Evolutionary conservation across 2,113 vertebrate genomes (phyloP), one percentile per base, ranked within the genome.

Genomic region (Anguilla japonica): DNA sequence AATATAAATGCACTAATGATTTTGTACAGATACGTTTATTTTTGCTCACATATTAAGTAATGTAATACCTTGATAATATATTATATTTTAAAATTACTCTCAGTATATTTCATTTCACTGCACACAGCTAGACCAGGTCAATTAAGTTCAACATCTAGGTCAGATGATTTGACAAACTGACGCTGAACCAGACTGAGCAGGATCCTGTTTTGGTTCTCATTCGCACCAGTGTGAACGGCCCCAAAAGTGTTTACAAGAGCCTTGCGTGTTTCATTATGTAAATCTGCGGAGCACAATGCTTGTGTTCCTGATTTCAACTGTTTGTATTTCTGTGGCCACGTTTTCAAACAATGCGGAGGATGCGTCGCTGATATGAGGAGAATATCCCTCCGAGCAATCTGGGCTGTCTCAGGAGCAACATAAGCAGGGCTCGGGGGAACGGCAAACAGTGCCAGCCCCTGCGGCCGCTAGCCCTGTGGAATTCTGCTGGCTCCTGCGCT

Each of bases 281-380:
- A 75, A 75, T 75, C 1, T 13, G 26, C 13, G 13, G 8, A 53
- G 13, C 50, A 53, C 50, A 14, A 14, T 53, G n/a, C 71, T 13
- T 75, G n/a, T 75, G 26, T 29, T 75, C 71, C 71, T 29, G 71
- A 75, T 75, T 75, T 75, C 60, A 75, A 75, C 34, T 75, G 71
- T 75, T 75, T 75, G 71, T 34, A 34, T 75, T 75, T 75, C 71
- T 75, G 26, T 34, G n/a, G 9, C 26, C n/a, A 34, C 11, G 9
- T 75, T 22, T 75, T n/a, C 71, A 75, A 29, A 75, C 71, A 75
- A 75, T 41, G 40, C 15, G 2, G 29, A 81, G 40, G 41, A 81
- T 15, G 40, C 40, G 79, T 81, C 20, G 79, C 14, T 81, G 79
- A 81, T 81, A 43, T 81, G 79, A 81, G 41, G 20, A 41, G 39